Evolutionary conservation across 2,888 invertebrate genomes (phyloP).

Genomic region (Biston betularia): DNA sequence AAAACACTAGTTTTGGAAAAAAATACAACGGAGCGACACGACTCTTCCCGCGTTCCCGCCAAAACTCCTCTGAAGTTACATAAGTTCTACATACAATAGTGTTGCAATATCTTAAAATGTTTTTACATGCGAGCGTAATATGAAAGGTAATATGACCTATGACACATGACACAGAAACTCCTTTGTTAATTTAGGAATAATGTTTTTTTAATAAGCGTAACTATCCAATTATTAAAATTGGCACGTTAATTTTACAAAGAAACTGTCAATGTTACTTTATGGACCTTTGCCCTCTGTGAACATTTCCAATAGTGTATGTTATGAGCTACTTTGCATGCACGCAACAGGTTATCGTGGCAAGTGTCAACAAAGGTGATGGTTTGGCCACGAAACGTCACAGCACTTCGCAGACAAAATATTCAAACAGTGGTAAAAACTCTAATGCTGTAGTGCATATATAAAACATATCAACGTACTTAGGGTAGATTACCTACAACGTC

Average conservation of each 20-base stretch:
- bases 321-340: constrained; percentile 34
- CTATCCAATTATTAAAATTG: constrained; percentile 13
- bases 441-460: too few relatives aligned
- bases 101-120: constrained; percentile 14
- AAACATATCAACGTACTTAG: too few relatives aligned
- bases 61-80: too few relatives aligned
- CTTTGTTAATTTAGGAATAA: constrained; percentile 16
- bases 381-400: constrained; percentile 25
- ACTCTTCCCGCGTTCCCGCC: too few relatives aligned
- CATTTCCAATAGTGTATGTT: constrained; percentile 18
- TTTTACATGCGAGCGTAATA: constrained; percentile 11
- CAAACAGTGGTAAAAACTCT: constrained; percentile 5
- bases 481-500: background rate
- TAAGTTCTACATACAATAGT: constrained; percentile 8
- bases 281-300: constrained; percentile 1
- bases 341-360: constrained; percentile 43
- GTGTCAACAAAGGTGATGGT: constrained; percentile 38
- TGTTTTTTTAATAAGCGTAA: constrained; percentile 9
- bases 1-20: too few relatives aligned
- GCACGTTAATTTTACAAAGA: background rate
- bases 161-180: constrained; percentile 16
- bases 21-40: too few relatives aligned
- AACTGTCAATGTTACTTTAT: constrained; percentile 12
- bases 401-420: constrained; percentile 18
- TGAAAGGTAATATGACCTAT: constrained; percentile 14